Percentiles rank a stretch among this genome's conserved stretches.
Conservation (phyloP, 2,113 vertebrate species). For the Laterallus jamaicensis region DNA sequence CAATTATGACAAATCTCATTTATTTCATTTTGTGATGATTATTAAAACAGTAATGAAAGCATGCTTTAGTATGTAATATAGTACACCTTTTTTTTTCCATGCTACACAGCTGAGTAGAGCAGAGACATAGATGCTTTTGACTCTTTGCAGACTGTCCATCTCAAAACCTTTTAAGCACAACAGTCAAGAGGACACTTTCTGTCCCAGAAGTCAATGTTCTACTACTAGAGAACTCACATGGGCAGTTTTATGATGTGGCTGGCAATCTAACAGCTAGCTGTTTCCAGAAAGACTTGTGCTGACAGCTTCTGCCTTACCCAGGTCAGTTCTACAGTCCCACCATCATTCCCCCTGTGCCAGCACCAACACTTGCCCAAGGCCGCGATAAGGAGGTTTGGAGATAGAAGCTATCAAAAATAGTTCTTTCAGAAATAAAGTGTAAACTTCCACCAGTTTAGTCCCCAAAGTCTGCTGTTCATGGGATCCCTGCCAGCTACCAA, state of each 20-base stretch:
- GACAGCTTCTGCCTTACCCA: neutral
- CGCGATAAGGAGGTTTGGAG: neutral
- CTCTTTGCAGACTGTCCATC: neutral
- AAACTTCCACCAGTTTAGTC: neutral
- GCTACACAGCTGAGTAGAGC: neutral
- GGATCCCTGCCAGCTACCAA: too few species aligned
- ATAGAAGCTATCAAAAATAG: neutral
- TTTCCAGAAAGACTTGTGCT: neutral
- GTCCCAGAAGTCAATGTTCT: neutral
- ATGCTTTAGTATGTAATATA: neutral
- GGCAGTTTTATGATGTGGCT: neutral
- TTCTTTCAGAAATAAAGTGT: neutral
- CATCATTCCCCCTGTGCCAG: neutral
- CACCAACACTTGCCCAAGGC: neutral
- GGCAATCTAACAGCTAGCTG: neutral
- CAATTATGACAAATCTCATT: neutral
- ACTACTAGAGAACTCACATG: neutral
- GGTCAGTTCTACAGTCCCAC: neutral
- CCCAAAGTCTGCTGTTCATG: neutral
- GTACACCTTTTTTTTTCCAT: neutral
- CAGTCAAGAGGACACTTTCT: neutral
- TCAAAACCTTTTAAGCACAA: neutral
- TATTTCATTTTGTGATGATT: neutral
- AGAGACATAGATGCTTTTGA: neutral
- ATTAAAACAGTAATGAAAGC: neutral